Conservation (phyloP, 2,888 invertebrate species). For the Tetrapedia diversipes region DNA sequence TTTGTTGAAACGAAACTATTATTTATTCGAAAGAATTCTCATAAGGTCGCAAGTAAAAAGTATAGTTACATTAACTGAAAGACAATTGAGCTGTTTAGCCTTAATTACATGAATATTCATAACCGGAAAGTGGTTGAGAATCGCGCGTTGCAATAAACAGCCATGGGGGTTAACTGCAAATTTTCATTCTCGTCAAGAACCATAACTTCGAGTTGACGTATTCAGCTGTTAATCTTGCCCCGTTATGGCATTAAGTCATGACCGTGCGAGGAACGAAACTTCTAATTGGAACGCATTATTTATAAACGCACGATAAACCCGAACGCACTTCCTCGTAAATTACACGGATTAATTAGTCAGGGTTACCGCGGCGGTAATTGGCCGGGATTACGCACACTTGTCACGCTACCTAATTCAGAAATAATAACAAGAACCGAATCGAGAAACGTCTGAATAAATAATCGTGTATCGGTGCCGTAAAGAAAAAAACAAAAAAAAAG, state of each 20-base stretch:
- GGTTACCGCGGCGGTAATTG: slow-evolving; percentile 48
- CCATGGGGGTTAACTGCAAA: slow-evolving; percentile 2
- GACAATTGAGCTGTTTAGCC: too few relatives aligned
- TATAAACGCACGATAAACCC: slow-evolving; percentile 51
- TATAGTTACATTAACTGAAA: too few relatives aligned
- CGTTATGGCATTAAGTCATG: slow-evolving; percentile 30
- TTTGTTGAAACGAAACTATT: too few relatives aligned
- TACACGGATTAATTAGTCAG: slow-evolving; percentile 36
- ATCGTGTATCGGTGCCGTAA: background rate
- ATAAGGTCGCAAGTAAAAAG: too few relatives aligned
- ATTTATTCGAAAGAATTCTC: too few relatives aligned
- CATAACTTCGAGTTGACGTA: slow-evolving; percentile 18
- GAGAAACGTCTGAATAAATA: background rate
- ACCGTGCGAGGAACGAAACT: slow-evolving; percentile 33
- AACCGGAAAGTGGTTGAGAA: background rate
- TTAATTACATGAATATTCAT: too few relatives aligned
- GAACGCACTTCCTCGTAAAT: slow-evolving; percentile 47
- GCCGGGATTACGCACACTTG: slow-evolving; percentile 26
- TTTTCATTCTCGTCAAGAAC: slow-evolving; percentile 1
- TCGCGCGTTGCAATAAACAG: background rate
- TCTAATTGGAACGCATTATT: slow-evolving; percentile 50
- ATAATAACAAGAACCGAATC: background rate
- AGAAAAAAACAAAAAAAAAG: background rate
- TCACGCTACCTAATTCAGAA: slow-evolving; percentile 15
- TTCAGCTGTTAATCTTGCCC: slow-evolving; percentile 30